Conservation (phyloP, 2,888 invertebrate species). For the Anaspis maculata region DNA sequence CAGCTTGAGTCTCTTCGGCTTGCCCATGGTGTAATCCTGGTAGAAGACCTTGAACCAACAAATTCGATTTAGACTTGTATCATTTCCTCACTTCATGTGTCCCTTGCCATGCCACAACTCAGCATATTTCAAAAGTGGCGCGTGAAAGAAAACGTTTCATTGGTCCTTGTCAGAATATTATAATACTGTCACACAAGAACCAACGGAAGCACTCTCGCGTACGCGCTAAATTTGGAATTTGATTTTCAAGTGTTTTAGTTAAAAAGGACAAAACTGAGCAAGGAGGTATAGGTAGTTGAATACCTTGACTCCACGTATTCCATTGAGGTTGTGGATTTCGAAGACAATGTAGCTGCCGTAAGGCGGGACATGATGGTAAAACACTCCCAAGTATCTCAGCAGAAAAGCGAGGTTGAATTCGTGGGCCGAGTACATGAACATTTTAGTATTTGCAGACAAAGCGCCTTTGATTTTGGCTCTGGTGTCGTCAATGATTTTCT, state of each 20-base stretch:
- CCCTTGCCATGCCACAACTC: too few relatives aligned
- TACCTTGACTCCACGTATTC: constrained; percentile 20
- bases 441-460: constrained; percentile 22
- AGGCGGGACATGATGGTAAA: constrained; percentile 28
- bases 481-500: constrained; percentile 30
- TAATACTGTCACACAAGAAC: too few relatives aligned
- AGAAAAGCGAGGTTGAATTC: constrained; percentile 33
- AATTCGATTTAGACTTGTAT: too few relatives aligned
- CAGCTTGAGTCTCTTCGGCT: constrained; percentile 5
- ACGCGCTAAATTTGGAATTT: too few relatives aligned
- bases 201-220: not conserved
- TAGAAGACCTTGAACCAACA: constrained; percentile 19
- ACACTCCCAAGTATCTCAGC: constrained; percentile 23
- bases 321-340: constrained; percentile 26
- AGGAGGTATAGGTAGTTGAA: too few relatives aligned
- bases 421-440: constrained; percentile 34
- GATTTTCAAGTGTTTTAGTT: not conserved
- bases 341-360: constrained; percentile 31
- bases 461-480: constrained; percentile 22
- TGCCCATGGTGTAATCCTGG: constrained; percentile 4
- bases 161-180: too few relatives aligned
- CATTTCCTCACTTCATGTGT: too few relatives aligned
- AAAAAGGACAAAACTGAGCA: not conserved
- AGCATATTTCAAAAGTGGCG: too few relatives aligned
- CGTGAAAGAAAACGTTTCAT: too few relatives aligned